These are phyloP conservation scores for Chesias legatella DNA, from an alignment of 2,888 invertebrate genomes.

Conservation along the genomic window DNA sequence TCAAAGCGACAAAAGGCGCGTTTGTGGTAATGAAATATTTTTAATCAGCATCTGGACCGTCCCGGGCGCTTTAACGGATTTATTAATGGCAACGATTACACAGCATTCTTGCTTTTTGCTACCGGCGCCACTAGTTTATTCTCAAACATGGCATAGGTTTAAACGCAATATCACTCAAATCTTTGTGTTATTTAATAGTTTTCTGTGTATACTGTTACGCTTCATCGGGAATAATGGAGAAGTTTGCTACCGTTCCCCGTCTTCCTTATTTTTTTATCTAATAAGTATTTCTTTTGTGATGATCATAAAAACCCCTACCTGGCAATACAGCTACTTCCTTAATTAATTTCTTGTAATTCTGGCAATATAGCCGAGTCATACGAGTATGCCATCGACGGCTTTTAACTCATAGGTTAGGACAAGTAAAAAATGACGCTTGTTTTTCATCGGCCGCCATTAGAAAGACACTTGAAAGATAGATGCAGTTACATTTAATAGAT, in stretches of 20 bases:
- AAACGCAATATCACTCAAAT: slow-evolving; percentile 43
- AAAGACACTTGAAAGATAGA: slow-evolving; percentile 71
- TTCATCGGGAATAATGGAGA: slow-evolving; percentile 59
- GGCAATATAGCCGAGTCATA: slow-evolving; percentile 68
- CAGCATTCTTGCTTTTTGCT: slow-evolving; percentile 32
- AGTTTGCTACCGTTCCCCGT: slow-evolving; percentile 70
- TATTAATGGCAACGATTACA: no score
- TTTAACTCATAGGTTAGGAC: slow-evolving; percentile 47
- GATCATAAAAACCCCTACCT: slow-evolving; percentile 56
- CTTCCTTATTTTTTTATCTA: slow-evolving; percentile 44
- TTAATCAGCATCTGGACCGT: no score
- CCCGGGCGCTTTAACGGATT: no score
- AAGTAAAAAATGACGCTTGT: slow-evolving; percentile 51
- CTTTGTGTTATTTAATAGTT: slow-evolving; percentile 58
- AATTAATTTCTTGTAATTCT: slow-evolving; percentile 72
- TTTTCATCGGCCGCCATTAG: slow-evolving; percentile 69
- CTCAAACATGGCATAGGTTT: slow-evolving; percentile 44
- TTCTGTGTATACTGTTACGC: slow-evolving; percentile 68
- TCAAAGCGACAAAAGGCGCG: slow-evolving; percentile 16
- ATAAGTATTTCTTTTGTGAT: slow-evolving; percentile 43
- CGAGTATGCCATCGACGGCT: slow-evolving; percentile 60
- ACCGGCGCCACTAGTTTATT: slow-evolving; percentile 54
- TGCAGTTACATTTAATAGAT: slow-evolving; percentile 38
- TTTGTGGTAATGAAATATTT: slow-evolving; percentile 18
- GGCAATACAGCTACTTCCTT: slow-evolving; percentile 52